Evolutionary conservation across 2,113 vertebrate species (phyloP), one percentile per base, ranked within the genome.

Genomic region (Crotalus horridus): DNA sequence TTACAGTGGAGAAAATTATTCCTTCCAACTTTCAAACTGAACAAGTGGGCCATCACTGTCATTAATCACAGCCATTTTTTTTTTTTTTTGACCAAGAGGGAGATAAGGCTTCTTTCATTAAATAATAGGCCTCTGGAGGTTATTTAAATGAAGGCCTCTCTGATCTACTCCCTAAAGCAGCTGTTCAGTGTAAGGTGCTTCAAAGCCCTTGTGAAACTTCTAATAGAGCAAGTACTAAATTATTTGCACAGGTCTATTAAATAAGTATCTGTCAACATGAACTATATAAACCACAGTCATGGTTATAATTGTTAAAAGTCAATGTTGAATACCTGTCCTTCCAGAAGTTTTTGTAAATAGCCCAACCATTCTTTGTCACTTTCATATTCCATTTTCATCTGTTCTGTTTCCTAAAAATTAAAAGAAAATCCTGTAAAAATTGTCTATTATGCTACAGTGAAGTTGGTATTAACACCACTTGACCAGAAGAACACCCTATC

Each of bases 321-420:
- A 17, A 88, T 96, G 96, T 94, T 48, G 39, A 96, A 74, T 93
- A 99, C 98, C 98, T 99, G 98, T 96, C 98, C 98, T 97, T 99
- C 98, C 91, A 98, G 97, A 96, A 99, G 98, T 94, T 97, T 97
- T 95, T 97, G 96, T 91, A 99, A 93, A 48, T 97, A 96, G 43
- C 97, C 95, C 94, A 99, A 96, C 98, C 99, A 99, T 93, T 98
- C 97, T 94, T 97, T 97, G 95, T 99, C 98, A 94, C 96, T 97
- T 96, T 97, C 97, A 93, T 95, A 95, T 92, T 97, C 97, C 33
- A 91, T 94, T 95, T 96, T 97, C 85, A 95, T 95, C 91, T 96
- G 97, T 96, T 96, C 95, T 12, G 95, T 93, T 96, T 97, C 97
- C 98, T 98, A 95, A 96, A 96, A 94, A 92, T 7, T 96, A 46